Base-by-base conservation (phyloP, 1,140 invertebrate genomes). In the Zaprionus taronus region DNA sequence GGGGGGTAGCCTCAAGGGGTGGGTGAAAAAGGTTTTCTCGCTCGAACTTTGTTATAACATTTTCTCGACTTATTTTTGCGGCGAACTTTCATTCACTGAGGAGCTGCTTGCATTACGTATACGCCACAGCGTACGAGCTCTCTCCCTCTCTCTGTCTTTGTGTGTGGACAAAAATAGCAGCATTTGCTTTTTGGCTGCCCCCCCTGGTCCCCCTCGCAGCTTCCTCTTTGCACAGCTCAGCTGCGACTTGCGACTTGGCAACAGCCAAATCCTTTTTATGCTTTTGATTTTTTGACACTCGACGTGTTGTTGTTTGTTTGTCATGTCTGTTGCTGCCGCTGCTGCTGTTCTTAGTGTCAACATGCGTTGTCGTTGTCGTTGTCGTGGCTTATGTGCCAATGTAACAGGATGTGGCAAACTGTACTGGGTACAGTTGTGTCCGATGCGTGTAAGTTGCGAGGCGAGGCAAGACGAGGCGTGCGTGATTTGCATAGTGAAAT, bases 221-320 rank as follows among this genome's bases (percentile, higher is more conserved):
- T 51, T 24, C 47, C 17, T 51, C 20, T 22, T 51, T 20, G 22
- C 60, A 26, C 51, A 26, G 72, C 70, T 77, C 53, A 64, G 77
- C 65, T 72, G 71, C 66, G 58, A 75, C 79, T 82, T 72, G 71
- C 66, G 63, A 75, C 81, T 82, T 90, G 85, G 85, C 85, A 90
- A 91, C 85, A 90, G 81, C 70, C 71, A 91, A 90, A 90, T 91
- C 85, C 85, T 90, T 90, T 85, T 90, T 86, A 91, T 91, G 86
- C 86, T 90, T 90, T 85, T 90, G 85, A 89, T 90, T 89, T 89
- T 90, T 89, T 89, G 85, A 89, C 85, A 89, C 85, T 89, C 80
- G 55, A 69, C 76, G 67, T 67, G 69, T 67, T 79, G 56, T 77
- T 60, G 75, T 74, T 76, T 76, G 75, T 70, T 71, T 57, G 61